phyloP scores from a whole-genome alignment of 2,113 vertebrate genomes.

The Trematomus loennbergii region DNA sequence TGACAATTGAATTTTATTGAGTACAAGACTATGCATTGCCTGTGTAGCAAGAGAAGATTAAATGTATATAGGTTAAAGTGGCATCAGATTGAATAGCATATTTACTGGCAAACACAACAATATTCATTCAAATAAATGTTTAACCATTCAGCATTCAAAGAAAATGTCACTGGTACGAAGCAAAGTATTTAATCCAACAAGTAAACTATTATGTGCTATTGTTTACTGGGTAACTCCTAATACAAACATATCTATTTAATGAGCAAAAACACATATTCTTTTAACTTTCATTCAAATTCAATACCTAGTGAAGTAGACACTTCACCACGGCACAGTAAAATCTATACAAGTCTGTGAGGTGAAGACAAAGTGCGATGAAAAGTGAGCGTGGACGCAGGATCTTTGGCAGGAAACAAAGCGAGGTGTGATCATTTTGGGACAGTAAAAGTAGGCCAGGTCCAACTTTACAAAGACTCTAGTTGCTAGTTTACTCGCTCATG shows the following conservation, averaged over 20 bases:
- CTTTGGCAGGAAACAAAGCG: slow-evolving; percentile 15
- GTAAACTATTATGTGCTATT: neutral
- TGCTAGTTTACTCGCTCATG: neutral
- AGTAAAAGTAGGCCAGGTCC: slow-evolving; percentile 39
- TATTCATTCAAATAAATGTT: neutral
- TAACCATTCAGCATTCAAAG: too few species aligned
- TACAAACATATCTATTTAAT: slow-evolving; percentile 12
- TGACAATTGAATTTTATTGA: neutral
- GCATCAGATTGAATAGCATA: neutral
- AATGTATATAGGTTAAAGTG: neutral
- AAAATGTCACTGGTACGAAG: too few species aligned
- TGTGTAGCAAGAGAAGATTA: neutral
- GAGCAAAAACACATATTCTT: slow-evolving; percentile 22
- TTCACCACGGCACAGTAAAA: slow-evolving; percentile 4
- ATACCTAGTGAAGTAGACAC: neutral
- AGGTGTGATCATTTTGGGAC: slow-evolving; percentile 10
- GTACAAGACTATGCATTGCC: neutral
- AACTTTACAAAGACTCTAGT: slow-evolving; percentile 7
- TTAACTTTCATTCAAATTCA: slow-evolving; percentile 9
- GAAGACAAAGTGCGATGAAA: neutral
- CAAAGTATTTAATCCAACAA: neutral
- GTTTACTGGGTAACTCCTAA: slow-evolving; percentile 30
- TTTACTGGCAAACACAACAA: neutral
- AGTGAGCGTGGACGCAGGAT: neutral
- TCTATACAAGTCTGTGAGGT: slow-evolving; percentile 1